Conservation (phyloP, 2,888 invertebrate species). For the Orthonevra nobilis region DNA sequence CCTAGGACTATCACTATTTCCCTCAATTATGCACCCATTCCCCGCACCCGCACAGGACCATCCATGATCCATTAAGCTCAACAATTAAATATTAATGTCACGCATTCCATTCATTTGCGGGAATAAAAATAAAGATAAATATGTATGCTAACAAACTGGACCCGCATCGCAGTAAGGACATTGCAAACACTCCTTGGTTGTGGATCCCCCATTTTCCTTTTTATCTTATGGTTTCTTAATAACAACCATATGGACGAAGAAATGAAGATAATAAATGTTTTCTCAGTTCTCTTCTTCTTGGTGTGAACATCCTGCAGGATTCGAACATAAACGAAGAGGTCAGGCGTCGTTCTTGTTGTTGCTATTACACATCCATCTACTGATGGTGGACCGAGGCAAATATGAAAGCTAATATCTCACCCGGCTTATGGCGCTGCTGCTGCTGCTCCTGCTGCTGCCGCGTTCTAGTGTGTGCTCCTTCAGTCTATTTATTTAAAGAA, state of each 20-base stretch:
- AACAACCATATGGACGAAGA: slow-evolving; percentile 18
- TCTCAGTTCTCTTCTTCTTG: slow-evolving; percentile 32
- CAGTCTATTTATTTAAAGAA: too few relatives aligned
- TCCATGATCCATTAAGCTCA: slow-evolving; percentile 24
- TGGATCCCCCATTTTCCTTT: too few relatives aligned
- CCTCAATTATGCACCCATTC: too few relatives aligned
- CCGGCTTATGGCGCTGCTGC: too few relatives aligned
- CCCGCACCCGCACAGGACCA: too few relatives aligned
- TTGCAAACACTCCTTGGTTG: too few relatives aligned
- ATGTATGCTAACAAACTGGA: slow-evolving; percentile 12
- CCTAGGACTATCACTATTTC: too few relatives aligned
- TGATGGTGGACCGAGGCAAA: background rate
- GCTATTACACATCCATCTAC: background rate
- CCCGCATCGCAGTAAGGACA: too few relatives aligned
- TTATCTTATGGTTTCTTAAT: too few relatives aligned
- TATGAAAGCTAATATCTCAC: slow-evolving; percentile 41
- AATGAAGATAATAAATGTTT: slow-evolving; percentile 53
- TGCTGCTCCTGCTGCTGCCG: too few relatives aligned
- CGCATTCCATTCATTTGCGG: slow-evolving; percentile 43
- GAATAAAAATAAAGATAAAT: slow-evolving; percentile 4
- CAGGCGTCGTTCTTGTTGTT: slow-evolving; percentile 23
- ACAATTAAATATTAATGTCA: slow-evolving; percentile 53
- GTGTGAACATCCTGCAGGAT: background rate
- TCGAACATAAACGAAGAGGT: slow-evolving; percentile 19
- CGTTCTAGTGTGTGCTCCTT: too few relatives aligned